phyloP scores from a whole-genome alignment of 2,797 vertebrate species.

The Lutjanus campechanus region DNA sequence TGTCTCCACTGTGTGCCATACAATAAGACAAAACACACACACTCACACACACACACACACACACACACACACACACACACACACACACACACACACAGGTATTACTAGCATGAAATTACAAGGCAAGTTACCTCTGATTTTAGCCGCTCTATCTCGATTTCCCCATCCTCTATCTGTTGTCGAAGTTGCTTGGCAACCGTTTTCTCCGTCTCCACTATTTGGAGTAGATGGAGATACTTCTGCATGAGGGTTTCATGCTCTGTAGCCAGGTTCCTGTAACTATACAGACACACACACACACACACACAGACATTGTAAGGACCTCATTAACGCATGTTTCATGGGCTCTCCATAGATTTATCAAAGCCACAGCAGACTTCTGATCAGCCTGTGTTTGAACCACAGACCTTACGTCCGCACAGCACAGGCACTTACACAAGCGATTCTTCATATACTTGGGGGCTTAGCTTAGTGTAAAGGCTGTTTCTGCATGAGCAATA shows the following conservation, averaged over 20 bases:
- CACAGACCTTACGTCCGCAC: slow-evolving; percentile 32
- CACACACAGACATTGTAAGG: slow-evolving; percentile 29
- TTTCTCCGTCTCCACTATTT: slow-evolving; percentile 99
- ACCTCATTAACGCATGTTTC: slow-evolving; percentile 66
- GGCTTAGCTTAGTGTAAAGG: slow-evolving; percentile 39
- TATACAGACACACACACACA: slow-evolving; percentile 72
- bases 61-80: slow-evolving; percentile 1
- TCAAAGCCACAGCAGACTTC: slow-evolving; percentile 56
- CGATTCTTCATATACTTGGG: slow-evolving; percentile 36
- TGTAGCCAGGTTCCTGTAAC: slow-evolving; percentile 96
- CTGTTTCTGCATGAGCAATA: slow-evolving; percentile 34
- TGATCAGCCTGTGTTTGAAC: slow-evolving; percentile 59
- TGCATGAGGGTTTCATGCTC: slow-evolving; percentile 98
- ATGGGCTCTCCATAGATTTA: slow-evolving; percentile 47
- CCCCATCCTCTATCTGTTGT: slow-evolving; percentile 98
- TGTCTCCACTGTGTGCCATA: background rate
- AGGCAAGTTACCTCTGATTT: slow-evolving; percentile 93
- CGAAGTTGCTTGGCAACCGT: slow-evolving; percentile 98
- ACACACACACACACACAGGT: slow-evolving; percentile 49
- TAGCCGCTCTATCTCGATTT: slow-evolving; percentile 96
- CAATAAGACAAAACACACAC: slow-evolving; percentile 31
- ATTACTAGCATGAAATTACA: slow-evolving; percentile 58
- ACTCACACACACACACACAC: slow-evolving; percentile 24
- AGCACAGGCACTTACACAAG: slow-evolving; percentile 39
- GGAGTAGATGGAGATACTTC: slow-evolving; percentile 98